Conservation (phyloP, 2,797 vertebrate genomes). For the Ataeniobius toweri region DNA sequence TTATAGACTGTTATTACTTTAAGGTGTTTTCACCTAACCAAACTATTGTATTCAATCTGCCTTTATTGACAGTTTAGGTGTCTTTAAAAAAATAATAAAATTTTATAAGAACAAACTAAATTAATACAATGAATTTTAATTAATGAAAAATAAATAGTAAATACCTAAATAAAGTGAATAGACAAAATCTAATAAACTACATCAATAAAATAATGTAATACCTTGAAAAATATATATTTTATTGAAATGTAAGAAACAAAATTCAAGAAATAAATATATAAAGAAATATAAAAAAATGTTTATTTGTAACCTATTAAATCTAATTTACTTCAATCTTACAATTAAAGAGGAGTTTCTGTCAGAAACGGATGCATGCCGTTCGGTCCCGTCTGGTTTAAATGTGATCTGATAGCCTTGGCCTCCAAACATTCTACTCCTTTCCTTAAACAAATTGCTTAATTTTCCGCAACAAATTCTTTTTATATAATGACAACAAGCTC, state of each 20-base stretch:
- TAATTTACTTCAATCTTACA: neutral
- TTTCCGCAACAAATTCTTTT: conserved; percentile 64
- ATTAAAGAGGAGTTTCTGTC: neutral
- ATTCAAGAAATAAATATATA: neutral
- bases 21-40: neutral
- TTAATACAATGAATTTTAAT: no score
- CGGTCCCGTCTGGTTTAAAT: conserved; percentile 35
- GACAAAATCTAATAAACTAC: neutral
- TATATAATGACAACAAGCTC: conserved; percentile 61
- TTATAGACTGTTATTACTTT: neutral
- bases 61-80: neutral
- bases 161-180: neutral
- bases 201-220: neutral
- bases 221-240: neutral
- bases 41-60: neutral
- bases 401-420: conserved; percentile 42
- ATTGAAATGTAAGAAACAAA: neutral
- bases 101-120: no score
- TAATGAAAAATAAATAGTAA: neutral
- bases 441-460: conserved; percentile 76
- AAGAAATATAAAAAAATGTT: neutral
- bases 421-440: conserved; percentile 56
- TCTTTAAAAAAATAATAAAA: neutral
- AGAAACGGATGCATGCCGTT: conserved; percentile 19
- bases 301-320: neutral